phyloP scores from a whole-genome alignment of 2,113 vertebrate species.

The Chaetodon auriga region DNA sequence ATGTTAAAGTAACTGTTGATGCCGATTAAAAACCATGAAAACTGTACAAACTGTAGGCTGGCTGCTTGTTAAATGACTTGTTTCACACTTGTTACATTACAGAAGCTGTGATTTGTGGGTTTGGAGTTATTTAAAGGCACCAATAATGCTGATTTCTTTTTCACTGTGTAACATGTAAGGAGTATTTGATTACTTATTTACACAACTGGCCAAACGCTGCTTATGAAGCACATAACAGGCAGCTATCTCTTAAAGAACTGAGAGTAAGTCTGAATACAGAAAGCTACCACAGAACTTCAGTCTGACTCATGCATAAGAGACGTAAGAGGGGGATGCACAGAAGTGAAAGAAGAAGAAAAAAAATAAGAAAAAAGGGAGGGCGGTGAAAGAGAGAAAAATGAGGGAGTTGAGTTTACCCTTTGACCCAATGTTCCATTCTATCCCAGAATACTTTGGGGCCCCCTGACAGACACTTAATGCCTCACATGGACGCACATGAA shows the following conservation, averaged over 20 bases:
- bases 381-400: slow-evolving; percentile 33
- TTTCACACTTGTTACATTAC: neutral
- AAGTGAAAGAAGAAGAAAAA: neutral
- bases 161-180: neutral
- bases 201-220: neutral
- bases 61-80: neutral
- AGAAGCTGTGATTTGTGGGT: neutral
- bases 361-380: neutral
- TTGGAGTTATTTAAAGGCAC: neutral
- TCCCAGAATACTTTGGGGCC: slow-evolving; percentile 56
- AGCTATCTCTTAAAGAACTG: neutral
- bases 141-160: neutral
- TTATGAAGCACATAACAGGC: neutral
- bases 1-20: neutral
- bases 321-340: slow-evolving; percentile 5
- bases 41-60: too few species aligned
- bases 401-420: slow-evolving; percentile 54
- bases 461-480: slow-evolving; percentile 55
- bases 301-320: neutral
- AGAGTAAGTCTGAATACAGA: neutral
- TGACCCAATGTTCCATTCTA: slow-evolving; percentile 61
- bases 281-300: neutral
- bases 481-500: slow-evolving; percentile 60
- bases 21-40: neutral
- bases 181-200: neutral